phyloP scores from a whole-genome alignment of 2,797 vertebrate species.

The Anguilla obscura region DNA sequence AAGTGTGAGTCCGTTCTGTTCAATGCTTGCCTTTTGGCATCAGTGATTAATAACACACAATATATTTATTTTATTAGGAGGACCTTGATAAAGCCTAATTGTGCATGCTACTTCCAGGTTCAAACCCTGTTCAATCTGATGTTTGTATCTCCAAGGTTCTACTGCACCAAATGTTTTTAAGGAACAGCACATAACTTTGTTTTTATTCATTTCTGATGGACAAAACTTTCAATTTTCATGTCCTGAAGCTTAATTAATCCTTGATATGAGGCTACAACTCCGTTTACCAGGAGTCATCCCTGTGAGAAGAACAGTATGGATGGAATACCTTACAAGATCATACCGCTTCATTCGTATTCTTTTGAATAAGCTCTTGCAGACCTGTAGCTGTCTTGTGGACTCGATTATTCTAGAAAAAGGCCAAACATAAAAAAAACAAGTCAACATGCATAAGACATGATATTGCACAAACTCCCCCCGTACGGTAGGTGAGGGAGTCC shows the following conservation, averaged over 20 bases:
- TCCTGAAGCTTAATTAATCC: background rate
- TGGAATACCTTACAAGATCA: background rate
- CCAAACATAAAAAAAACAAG: background rate
- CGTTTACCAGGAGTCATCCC: background rate
- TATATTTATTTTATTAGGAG: too few relatives aligned
- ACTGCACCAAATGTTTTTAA: background rate
- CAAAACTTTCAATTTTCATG: background rate
- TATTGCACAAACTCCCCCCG: slow-evolving; percentile 78
- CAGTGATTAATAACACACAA: too few relatives aligned
- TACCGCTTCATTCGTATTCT: background rate
- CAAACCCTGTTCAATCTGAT: too few relatives aligned
- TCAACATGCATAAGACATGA: slow-evolving; percentile 18
- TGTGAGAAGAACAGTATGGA: background rate
- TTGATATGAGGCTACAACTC: background rate
- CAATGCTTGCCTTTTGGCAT: too few relatives aligned
- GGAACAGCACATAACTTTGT: background rate
- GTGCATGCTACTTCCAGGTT: too few relatives aligned
- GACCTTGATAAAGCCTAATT: too few relatives aligned
- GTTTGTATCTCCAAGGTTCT: too few relatives aligned
- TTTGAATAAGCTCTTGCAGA: background rate
- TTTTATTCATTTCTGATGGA: background rate
- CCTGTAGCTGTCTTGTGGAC: background rate
- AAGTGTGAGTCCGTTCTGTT: too few relatives aligned
- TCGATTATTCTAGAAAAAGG: background rate
- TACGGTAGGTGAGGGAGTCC: slow-evolving; percentile 15